Evolutionary conservation across 2,888 invertebrate genomes (phyloP), one percentile per base, ranked within the genome.

Genomic region (Dasysyrphus tricinctus): DNA sequence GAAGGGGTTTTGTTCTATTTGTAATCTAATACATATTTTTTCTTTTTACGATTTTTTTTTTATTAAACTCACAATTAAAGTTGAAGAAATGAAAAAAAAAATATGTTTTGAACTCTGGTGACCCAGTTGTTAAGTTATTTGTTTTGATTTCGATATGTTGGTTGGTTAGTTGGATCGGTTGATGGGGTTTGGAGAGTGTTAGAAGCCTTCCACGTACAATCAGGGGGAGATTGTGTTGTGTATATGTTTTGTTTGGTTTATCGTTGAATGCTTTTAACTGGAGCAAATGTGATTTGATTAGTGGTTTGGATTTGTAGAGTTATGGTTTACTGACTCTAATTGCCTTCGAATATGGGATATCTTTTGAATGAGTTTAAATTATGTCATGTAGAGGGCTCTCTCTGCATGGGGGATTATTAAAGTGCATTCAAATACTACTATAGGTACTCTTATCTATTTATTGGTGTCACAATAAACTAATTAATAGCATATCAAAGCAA

Each of bases 231-330:
- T 72, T 73, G 37, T 51, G 63, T 70, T 61, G n/a, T n/a, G n/a
- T n/a, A n/a, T n/a, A 24, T 24, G 24, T 24, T 24, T 70, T 29
- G 51, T 59, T 75, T 49, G 54, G 42, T 77, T 82, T 78, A 78
- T 82, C 77, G 65, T 65, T 67, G 78, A 82, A 69, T 67, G 67
- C 65, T 11, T 78, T 61, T 82, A 79, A 82, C 16, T 82, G 82
- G 82, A 74, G 82, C 82, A 57, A 78, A 74, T 74, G 42, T 73
- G 82, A 82, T 82, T 73, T 69, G 73, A 82, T 82, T 82, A 67
- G 76, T 49, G 51, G 1, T 37, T 32, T 44, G 65, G 9, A 47
- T 65, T 32, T 29, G 54, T 37, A 37, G 56, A 77, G 81, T 72
- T 76, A 76, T 76, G 77, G 76, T 77, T 73, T 72, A 59, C 65